Evolutionary conservation across 2,888 invertebrate species (phyloP).

Genomic region (Apodemia arnacis): DNA sequence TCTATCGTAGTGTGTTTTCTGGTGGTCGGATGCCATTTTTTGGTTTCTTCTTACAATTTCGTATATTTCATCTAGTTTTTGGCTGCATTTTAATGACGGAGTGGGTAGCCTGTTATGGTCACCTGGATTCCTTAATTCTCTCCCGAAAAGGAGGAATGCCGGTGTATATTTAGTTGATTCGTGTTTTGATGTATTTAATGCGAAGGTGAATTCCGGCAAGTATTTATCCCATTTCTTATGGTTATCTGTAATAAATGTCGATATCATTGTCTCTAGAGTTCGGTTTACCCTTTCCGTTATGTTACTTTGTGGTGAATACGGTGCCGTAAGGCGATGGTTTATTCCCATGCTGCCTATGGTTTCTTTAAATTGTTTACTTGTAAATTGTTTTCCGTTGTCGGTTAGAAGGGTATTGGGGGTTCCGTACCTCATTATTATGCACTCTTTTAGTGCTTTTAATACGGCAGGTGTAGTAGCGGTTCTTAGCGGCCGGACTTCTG

Average conservation of each 20-base stretch:
- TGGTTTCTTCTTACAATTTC: too few relatives aligned
- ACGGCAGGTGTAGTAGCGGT: conserved; percentile 50
- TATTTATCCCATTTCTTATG: conserved; percentile 80
- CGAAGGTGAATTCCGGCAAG: conserved; percentile 81
- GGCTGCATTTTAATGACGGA: too few relatives aligned
- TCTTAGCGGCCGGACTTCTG: conserved; percentile 49
- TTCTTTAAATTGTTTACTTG: conserved; percentile 50
- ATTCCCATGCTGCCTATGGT: conserved; percentile 30
- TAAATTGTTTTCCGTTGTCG: conserved; percentile 77
- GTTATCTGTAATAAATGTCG: conserved; percentile 72
- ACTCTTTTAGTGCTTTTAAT: conserved; percentile 48
- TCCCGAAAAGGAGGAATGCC: neutral
- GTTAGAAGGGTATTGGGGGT: conserved; percentile 54
- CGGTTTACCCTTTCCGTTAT: conserved; percentile 86
- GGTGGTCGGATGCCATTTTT: too few relatives aligned
- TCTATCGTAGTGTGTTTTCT: too few relatives aligned
- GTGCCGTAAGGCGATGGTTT: conserved; percentile 60
- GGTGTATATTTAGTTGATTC: conserved; percentile 81
- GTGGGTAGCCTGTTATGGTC: too few relatives aligned
- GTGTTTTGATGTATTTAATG: conserved; percentile 83
- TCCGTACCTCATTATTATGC: conserved; percentile 65
- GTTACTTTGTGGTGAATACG: conserved; percentile 87
- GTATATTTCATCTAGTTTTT: too few relatives aligned
- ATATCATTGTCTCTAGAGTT: conserved; percentile 83
- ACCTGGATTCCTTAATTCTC: too few relatives aligned